These are phyloP conservation scores for Torymus aiolomorphi DNA, from an alignment of 2,888 invertebrate species.

Conservation along the genomic window DNA sequence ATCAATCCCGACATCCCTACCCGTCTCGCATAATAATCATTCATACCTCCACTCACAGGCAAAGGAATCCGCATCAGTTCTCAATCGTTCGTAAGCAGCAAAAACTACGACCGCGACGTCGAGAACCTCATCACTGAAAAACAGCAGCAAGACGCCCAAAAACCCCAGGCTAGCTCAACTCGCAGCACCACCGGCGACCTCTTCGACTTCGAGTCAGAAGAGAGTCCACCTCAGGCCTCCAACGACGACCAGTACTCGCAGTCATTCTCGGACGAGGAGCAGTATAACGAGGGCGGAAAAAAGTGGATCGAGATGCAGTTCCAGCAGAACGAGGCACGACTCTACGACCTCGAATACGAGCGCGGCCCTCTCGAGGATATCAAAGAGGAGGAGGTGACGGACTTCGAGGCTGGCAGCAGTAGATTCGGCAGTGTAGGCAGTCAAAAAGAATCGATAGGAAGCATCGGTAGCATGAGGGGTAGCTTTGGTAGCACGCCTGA, in stretches of 20 bases:
- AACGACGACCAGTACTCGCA: slow-evolving; percentile 72
- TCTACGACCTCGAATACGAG: slow-evolving; percentile 87
- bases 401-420: slow-evolving; percentile 85
- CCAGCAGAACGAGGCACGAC: slow-evolving; percentile 82
- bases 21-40: too few relatives aligned
- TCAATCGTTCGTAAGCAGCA: slow-evolving; percentile 75
- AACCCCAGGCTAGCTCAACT: slow-evolving; percentile 54
- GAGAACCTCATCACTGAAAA: slow-evolving; percentile 73
- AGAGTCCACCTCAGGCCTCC: slow-evolving; percentile 73
- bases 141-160: slow-evolving; percentile 56
- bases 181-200: slow-evolving; percentile 62
- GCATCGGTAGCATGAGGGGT: slow-evolving; percentile 86
- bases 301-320: slow-evolving; percentile 95
- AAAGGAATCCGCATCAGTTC: slow-evolving; percentile 84
- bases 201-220: slow-evolving; percentile 73
- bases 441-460: slow-evolving; percentile 88
- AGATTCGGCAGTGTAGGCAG: slow-evolving; percentile 87
- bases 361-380: slow-evolving; percentile 92
- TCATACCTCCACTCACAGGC: slow-evolving; percentile 28
- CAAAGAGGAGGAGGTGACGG: slow-evolving; percentile 93
- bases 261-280: slow-evolving; percentile 73
- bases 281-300: slow-evolving; percentile 83
- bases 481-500: slow-evolving; percentile 95
- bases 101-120: slow-evolving; percentile 79
- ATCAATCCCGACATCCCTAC: too few relatives aligned